Evolutionary conservation across 2,113 vertebrate genomes (phyloP).

Genomic region (Gymnobelideus leadbeateri): DNA sequence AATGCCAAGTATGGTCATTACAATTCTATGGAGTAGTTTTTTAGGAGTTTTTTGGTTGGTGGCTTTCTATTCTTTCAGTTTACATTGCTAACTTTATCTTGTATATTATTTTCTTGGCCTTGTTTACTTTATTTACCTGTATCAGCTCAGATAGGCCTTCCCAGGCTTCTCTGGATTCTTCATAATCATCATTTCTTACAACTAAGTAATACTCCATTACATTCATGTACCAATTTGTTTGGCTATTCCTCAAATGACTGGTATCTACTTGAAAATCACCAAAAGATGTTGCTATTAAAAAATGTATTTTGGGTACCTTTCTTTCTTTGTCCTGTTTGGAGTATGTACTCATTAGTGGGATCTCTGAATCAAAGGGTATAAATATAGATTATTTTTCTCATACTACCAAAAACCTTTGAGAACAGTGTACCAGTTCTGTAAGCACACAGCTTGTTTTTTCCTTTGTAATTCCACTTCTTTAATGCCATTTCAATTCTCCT

Average conservation of each 20-base stretch:
- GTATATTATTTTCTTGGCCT: neutral
- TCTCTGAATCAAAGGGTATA: neutral
- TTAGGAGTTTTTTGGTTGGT: neutral
- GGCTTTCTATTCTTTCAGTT: neutral
- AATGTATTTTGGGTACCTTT: neutral
- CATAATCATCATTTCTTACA: neutral
- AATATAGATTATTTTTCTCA: neutral
- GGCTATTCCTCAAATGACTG: neutral
- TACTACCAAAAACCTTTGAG: neutral
- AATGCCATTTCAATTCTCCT: neutral
- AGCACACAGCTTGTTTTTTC: neutral
- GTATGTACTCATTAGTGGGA: neutral
- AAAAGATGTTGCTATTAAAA: neutral
- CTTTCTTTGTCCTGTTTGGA: neutral
- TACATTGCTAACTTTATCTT: neutral
- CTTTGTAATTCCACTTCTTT: neutral
- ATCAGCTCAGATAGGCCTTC: neutral
- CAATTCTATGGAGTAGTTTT: neutral
- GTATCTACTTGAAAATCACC: neutral
- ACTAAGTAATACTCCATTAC: neutral
- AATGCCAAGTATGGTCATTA: neutral
- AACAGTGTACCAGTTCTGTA: neutral
- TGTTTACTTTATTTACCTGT: neutral
- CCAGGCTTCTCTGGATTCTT: neutral
- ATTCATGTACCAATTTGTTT: neutral